Evolutionary conservation across 2,888 invertebrate genomes (phyloP), one percentile per base, ranked within the genome.

Genomic region (Stenchaetothrips biformis): DNA sequence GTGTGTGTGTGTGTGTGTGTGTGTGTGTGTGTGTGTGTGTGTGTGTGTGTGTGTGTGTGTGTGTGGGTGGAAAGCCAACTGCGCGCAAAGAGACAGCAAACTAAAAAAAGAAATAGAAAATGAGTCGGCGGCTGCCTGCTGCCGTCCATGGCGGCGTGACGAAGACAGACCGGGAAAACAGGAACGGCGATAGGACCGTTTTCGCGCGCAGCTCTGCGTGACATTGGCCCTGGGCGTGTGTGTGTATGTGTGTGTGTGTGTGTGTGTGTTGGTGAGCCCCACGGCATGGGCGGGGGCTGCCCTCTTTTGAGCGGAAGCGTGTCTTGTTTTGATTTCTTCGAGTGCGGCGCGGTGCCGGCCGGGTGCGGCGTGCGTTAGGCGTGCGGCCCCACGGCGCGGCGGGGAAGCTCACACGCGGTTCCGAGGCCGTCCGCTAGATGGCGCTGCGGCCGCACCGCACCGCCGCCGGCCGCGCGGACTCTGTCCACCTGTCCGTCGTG

Each of bases 291-390:
- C n/a, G 4, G 37, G 37, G 37, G 37, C 37, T 37, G 37, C 25
- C 25, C 67, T 11, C 67, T 25, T n/a, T 74, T 74, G 25, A 74
- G 67, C 67, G 67, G 67, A 25, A 74, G 67, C 9, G 2, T 11
- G 25, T 74, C 67, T 74, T 74, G 67, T 74, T 74, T 74, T 74
- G 67, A 74, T 25, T 74, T 74, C 25, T 74, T 74, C 59, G n/a
- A n/a, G n/a, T n/a, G n/a, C n/a, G n/a, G n/a, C n/a, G n/a, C n/a
- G n/a, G n/a, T n/a, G n/a, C n/a, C n/a, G n/a, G n/a, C n/a, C n/a
- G n/a, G n/a, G n/a, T 37, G 37, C 4, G 37, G 37, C 37, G 37
- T 4, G 37, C 37, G 37, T 1, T 4, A 37, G 37, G 37, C 1
- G 4, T 1, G 37, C 37, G 37, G 37, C 37, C 1, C 2, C 2